phyloP scores from a whole-genome alignment of 35 echinoderm and acorn worm genomes.

The Anneissia japonica region DNA sequence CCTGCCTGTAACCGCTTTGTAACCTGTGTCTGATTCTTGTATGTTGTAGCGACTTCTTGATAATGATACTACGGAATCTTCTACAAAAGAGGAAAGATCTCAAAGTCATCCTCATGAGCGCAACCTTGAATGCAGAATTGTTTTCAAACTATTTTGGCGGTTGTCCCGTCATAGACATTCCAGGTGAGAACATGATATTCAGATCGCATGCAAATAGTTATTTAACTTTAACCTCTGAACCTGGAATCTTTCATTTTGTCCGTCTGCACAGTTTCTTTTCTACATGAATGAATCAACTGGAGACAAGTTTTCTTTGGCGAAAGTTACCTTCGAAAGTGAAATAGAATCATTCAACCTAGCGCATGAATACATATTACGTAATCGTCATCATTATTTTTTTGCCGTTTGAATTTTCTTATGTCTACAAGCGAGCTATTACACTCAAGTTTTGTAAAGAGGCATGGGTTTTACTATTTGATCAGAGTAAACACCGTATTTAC shows the following conservation, averaged over 20 bases:
- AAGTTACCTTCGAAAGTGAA: background rate
- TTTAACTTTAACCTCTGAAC: background rate
- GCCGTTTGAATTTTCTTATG: too few relatives aligned
- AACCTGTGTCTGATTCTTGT: too few relatives aligned
- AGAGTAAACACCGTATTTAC: too few relatives aligned
- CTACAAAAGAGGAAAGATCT: background rate
- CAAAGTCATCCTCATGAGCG: background rate
- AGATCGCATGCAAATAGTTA: background rate
- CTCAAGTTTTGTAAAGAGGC: too few relatives aligned
- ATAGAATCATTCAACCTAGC: too few relatives aligned
- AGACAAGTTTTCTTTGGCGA: background rate
- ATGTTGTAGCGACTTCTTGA: background rate
- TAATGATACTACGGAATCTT: background rate
- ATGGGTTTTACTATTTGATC: too few relatives aligned
- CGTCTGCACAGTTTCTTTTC: too few relatives aligned
- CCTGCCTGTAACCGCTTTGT: too few relatives aligned
- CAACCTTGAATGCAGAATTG: constrained; percentile 46
- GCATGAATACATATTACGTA: too few relatives aligned
- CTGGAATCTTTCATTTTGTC: too few relatives aligned
- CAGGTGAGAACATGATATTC: constrained; percentile 22
- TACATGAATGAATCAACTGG: background rate
- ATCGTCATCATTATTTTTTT: too few relatives aligned
- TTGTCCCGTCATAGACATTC: constrained; percentile 60
- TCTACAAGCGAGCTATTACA: too few relatives aligned
- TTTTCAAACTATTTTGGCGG: constrained; percentile 42